A percentile compares a stretch with the other conserved stretches of the same genome.
Evolutionary conservation across 2,888 invertebrate genomes (phyloP).

Genomic region (Trissonchulus sp.): DNA sequence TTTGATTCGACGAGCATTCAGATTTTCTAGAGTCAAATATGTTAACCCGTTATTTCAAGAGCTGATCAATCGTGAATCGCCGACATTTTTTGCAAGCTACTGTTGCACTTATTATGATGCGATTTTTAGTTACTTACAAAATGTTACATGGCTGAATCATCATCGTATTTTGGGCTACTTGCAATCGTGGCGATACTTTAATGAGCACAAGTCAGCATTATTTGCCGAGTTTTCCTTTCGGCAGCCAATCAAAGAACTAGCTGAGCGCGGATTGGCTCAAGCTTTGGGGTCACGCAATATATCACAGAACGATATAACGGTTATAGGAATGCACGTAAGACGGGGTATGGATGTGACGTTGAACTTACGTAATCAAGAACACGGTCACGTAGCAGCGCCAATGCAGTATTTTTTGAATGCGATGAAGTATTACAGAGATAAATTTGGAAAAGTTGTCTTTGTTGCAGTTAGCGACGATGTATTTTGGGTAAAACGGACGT

Average conservation of each 20-base stretch:
- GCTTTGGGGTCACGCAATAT: slow-evolving; percentile 4
- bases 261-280: slow-evolving; percentile 1
- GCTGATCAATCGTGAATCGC: neutral
- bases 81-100: slow-evolving; percentile 32
- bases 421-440: slow-evolving; percentile 45
- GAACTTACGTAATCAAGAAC: slow-evolving; percentile 43
- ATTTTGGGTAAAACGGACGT: slow-evolving; percentile 43
- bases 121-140: neutral
- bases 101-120: slow-evolving; percentile 40
- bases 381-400: slow-evolving; percentile 52
- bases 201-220: slow-evolving; percentile 28
- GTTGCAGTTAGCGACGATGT: slow-evolving; percentile 53
- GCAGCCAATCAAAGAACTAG: slow-evolving; percentile 15
- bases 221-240: slow-evolving; percentile 36
- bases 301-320: slow-evolving; percentile 17
- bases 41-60: neutral
- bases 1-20: slow-evolving; percentile 38
- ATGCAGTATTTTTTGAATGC: slow-evolving; percentile 49
- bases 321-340: slow-evolving; percentile 53
- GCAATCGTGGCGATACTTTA: slow-evolving; percentile 41
- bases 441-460: slow-evolving; percentile 45
- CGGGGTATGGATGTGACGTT: slow-evolving; percentile 52
- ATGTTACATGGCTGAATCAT: neutral
- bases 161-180: slow-evolving; percentile 41
- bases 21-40: slow-evolving; percentile 25